Evolutionary conservation across 2,113 vertebrate genomes (phyloP).

Genomic region (Bos taurus): DNA sequence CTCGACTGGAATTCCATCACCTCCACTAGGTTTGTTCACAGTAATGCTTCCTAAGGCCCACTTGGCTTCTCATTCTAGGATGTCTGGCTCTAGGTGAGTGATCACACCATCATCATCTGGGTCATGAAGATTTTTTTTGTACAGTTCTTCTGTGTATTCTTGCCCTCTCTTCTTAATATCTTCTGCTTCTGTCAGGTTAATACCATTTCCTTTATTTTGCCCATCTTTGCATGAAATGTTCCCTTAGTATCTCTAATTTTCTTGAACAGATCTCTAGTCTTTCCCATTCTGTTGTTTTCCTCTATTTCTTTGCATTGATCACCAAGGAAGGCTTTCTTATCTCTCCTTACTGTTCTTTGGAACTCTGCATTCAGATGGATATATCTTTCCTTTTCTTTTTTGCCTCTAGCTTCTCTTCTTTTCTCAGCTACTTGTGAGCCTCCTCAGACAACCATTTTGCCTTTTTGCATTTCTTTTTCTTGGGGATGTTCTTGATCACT

Average conservation of each 20-base stretch:
- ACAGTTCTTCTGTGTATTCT: background rate
- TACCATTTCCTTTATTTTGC: background rate
- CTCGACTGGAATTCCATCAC: background rate
- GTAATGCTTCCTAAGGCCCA: background rate
- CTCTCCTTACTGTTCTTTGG: background rate
- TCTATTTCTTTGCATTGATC: background rate
- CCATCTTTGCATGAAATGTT: background rate
- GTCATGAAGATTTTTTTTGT: background rate
- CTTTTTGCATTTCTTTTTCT: background rate
- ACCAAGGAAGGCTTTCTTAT: background rate
- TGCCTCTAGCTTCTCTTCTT: background rate
- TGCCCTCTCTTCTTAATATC: background rate
- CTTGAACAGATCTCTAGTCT: background rate
- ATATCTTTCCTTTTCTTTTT: no score
- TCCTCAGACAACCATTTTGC: background rate
- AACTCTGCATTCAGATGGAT: background rate
- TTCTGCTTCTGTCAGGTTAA: background rate
- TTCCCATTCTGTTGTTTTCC: background rate
- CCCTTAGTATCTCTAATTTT: background rate
- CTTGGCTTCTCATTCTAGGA: background rate
- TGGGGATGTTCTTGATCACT: background rate
- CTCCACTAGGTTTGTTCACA: accelerated
- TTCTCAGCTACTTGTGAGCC: background rate
- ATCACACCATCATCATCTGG: background rate
- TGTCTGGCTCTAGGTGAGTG: background rate